These are phyloP conservation scores for Spinibarbus caldwelli DNA, from an alignment of 2,797 vertebrate species.

Conservation along the genomic window DNA sequence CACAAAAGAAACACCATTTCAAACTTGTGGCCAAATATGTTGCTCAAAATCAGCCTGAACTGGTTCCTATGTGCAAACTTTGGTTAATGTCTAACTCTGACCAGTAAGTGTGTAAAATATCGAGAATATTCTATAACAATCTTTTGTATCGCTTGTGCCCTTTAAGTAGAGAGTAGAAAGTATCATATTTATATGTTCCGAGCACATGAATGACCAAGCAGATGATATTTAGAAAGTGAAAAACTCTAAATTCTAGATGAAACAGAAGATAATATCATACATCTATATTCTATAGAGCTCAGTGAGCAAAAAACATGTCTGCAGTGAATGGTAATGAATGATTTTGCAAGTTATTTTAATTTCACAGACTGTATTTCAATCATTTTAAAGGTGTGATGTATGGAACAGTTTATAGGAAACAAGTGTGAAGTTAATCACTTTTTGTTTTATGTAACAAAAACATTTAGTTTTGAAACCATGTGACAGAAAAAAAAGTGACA, in stretches of 20 bases:
- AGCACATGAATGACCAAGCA: neutral
- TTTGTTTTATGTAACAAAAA: neutral
- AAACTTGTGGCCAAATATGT: neutral
- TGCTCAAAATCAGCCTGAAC: neutral
- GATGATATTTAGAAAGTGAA: neutral
- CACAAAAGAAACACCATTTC: neutral
- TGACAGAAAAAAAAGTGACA: neutral
- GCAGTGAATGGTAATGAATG: neutral
- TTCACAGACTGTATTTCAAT: neutral
- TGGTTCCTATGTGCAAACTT: neutral
- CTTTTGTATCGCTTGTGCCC: neutral
- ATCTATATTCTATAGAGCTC: neutral
- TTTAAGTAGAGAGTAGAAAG: neutral
- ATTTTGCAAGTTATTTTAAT: neutral
- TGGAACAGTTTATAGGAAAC: neutral
- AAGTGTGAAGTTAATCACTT: neutral
- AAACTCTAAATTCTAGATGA: neutral
- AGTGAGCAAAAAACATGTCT: neutral
- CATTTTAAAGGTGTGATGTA: neutral
- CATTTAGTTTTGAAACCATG: neutral
- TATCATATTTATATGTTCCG: neutral
- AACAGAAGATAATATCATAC: neutral
- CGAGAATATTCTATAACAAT: neutral
- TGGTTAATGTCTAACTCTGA: neutral
- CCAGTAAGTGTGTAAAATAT: neutral